phyloP scores from a whole-genome alignment of 2,888 invertebrate species.

The Ormyrus rosae region DNA sequence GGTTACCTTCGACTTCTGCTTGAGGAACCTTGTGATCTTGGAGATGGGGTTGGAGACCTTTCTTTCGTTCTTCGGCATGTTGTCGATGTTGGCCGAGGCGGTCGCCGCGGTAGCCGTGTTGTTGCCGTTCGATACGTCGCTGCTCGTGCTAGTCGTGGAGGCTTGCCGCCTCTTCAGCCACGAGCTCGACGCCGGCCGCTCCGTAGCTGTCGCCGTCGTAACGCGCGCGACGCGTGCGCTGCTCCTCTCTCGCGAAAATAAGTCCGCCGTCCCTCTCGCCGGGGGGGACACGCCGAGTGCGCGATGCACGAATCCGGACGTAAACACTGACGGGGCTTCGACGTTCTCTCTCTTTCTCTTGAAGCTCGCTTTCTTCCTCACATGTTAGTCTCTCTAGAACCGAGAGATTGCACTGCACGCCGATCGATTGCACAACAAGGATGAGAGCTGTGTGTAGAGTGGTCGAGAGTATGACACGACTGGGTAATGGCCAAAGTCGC shows the following conservation, averaged over 20 bases:
- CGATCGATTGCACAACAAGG: too few relatives aligned
- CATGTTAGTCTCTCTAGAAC: too few relatives aligned
- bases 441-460: too few relatives aligned
- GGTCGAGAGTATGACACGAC: not conserved
- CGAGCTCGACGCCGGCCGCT: constrained; percentile 10
- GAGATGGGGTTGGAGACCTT: constrained; percentile 73
- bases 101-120: not conserved
- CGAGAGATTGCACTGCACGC: too few relatives aligned
- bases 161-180: too few relatives aligned
- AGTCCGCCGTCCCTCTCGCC: too few relatives aligned
- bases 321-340: too few relatives aligned
- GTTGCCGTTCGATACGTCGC: too few relatives aligned
- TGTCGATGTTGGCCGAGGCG: constrained; percentile 45
- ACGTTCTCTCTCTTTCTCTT: too few relatives aligned
- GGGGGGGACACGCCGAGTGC: too few relatives aligned
- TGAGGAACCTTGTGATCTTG: constrained; percentile 75
- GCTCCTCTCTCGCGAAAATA: not conserved
- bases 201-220: constrained; percentile 4
- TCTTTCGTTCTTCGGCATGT: constrained; percentile 72
- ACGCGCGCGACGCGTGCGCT: not conserved
- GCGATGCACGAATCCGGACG: too few relatives aligned
- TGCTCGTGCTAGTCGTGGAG: not conserved
- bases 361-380: too few relatives aligned
- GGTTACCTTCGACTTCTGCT: constrained; percentile 75
- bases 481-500: constrained; percentile 62